A percentile compares a stretch with the other conserved stretches of the same genome.
Evolutionary conservation across 2,113 vertebrate genomes (phyloP).

Genomic region (Cariama cristata): DNA sequence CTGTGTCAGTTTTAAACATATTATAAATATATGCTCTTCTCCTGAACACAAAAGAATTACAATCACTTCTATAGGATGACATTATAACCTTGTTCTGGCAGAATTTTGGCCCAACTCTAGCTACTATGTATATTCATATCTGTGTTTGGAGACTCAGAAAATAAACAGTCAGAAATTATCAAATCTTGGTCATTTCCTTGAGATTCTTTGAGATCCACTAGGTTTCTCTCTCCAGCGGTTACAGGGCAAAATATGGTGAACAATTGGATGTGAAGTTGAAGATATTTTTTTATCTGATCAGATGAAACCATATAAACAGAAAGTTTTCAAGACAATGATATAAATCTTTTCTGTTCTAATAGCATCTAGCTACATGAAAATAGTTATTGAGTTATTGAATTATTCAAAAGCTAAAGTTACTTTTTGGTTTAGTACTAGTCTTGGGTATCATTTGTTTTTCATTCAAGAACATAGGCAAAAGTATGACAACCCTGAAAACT

Average conservation of each 20-base stretch:
- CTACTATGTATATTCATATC: not conserved
- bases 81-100: not conserved
- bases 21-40: not conserved
- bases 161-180: not conserved
- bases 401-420: not conserved
- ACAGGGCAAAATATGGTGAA: not conserved
- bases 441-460: not conserved
- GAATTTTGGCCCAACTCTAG: not conserved
- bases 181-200: not conserved
- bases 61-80: not conserved
- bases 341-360: too few relatives aligned
- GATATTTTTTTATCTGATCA: not conserved
- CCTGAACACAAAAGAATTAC: not conserved
- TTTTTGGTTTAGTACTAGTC: not conserved
- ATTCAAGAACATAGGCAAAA: not conserved
- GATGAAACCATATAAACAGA: not conserved
- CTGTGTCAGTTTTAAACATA: not conserved
- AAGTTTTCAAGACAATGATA: not conserved
- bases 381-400: not conserved
- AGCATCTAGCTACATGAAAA: not conserved
- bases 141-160: not conserved
- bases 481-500: not conserved
- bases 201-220: not conserved
- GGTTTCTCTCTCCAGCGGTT: not conserved
- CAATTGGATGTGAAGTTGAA: not conserved